phyloP scores from a whole-genome alignment of 2,888 invertebrate genomes.

The Isoperla grammatica region DNA sequence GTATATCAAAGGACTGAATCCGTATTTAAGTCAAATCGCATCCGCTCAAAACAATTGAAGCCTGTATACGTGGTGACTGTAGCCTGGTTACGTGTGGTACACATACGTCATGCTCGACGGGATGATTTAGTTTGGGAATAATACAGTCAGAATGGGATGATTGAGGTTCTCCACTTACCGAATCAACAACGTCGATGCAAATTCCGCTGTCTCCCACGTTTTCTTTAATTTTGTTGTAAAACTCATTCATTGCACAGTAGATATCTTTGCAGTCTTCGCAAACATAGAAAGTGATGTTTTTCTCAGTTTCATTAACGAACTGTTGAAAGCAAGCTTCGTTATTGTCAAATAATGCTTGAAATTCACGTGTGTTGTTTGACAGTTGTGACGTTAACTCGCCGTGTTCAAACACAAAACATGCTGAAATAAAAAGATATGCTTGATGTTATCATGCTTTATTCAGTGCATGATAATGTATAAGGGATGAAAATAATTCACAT shows the following conservation, averaged over 20 bases:
- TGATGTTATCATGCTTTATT: no score
- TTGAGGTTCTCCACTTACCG: no score
- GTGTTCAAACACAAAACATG: conserved; percentile 49
- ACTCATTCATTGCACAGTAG: conserved; percentile 52
- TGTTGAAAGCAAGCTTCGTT: conserved; percentile 33
- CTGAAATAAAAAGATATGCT: conserved; percentile 47
- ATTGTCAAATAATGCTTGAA: conserved; percentile 36
- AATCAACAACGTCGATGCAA: conserved; percentile 64
- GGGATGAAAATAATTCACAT: no score
- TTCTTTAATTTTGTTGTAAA: conserved; percentile 53
- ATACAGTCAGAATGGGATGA: no score
- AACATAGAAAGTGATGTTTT: conserved; percentile 33
- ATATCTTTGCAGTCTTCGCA: conserved; percentile 52
- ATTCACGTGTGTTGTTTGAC: conserved; percentile 49
- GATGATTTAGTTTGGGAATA: no score
- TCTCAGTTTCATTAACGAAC: conserved; percentile 24
- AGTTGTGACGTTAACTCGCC: conserved; percentile 41
- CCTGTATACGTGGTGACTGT: no score
- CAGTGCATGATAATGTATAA: no score
- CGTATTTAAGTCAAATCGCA: no score
- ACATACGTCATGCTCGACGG: no score
- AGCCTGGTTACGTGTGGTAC: no score
- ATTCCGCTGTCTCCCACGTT: conserved; percentile 53
- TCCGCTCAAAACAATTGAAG: no score
- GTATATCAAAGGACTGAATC: no score